Evolutionary conservation across 2,797 vertebrate species (phyloP), one percentile per base, ranked within the genome.

Genomic region (Erpetoichthys calabaricus): DNA sequence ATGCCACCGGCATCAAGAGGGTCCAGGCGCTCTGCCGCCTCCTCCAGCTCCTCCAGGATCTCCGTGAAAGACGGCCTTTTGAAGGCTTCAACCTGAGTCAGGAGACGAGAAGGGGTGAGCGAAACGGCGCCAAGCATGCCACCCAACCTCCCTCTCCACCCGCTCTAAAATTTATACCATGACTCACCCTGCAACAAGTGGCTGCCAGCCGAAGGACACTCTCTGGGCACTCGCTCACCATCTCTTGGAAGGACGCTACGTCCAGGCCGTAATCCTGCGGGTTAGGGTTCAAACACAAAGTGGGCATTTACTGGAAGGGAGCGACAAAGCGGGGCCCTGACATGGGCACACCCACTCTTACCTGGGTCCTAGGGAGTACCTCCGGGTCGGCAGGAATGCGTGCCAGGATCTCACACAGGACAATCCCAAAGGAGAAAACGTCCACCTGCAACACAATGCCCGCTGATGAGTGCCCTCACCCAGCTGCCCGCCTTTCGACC

Each of bases 361-460:
- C 89, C 85, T 82, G 81, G 8, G 86, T 89, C 65, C 90, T 83
- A 55, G 91, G 91, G 10, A 91, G 80, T 57, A 91, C 84, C 75
- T 92, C 89, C 0, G 90, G 89, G 66, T 93, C 91, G 8, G 91
- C 90, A 7, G 90, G 75, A 63, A 92, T 85, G 68, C 88, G 76
- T 62, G 85, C 91, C 63, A 93, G 72, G 57, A 91, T 89, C 76
- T 93, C 90, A 72, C 90, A 92, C 25, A 93, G 76, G n/a, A 93
- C 84, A 45, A 92, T 91, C 57, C 91, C 90, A 47, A 91, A 92
- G 51, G 91, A 93, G 74, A 93, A 93, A 53, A 93, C 90, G 2
- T 93, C 91, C 64, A 92, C 91, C 91, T 92, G 74, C 53, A 52
- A 5, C 44, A 51, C 47, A 58, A 25, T 25, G 25, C 25, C 25